Evolutionary conservation across 2,113 vertebrate species (phyloP).

Genomic region (Boulengeromyrus knoepffleri): DNA sequence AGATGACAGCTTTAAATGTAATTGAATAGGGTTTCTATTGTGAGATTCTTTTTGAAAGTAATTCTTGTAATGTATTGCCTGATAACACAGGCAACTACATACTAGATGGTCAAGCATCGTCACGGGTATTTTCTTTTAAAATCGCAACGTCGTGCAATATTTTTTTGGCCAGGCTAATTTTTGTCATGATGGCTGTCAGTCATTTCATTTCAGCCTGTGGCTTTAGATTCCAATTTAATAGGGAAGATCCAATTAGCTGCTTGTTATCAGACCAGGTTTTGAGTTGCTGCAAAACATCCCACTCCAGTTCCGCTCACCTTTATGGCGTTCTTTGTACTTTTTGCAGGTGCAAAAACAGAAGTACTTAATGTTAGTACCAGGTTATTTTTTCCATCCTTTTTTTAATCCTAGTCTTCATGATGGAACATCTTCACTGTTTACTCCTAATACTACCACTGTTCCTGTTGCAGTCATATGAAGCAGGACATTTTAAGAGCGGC

Average conservation of each 20-base stretch:
- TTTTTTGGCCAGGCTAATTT: neutral
- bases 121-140: neutral
- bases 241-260: neutral
- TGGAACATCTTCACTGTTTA: neutral
- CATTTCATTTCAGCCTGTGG: neutral
- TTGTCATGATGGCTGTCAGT: neutral
- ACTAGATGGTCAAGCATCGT: neutral
- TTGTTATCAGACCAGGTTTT: neutral
- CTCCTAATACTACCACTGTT: neutral
- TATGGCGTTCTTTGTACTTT: neutral
- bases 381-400: neutral
- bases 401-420: neutral
- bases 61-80: neutral
- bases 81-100: neutral
- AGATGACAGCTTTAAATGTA: neutral
- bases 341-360: neutral
- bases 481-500: neutral
- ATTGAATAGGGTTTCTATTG: too few relatives aligned
- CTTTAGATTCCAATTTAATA: neutral
- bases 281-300: neutral
- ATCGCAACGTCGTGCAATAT: neutral
- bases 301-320: neutral
- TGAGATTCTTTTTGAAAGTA: neutral
- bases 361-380: neutral
- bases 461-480: neutral